Evolutionary conservation across 1,140 invertebrate genomes (phyloP).

Genomic region (Theocolax elegans): DNA sequence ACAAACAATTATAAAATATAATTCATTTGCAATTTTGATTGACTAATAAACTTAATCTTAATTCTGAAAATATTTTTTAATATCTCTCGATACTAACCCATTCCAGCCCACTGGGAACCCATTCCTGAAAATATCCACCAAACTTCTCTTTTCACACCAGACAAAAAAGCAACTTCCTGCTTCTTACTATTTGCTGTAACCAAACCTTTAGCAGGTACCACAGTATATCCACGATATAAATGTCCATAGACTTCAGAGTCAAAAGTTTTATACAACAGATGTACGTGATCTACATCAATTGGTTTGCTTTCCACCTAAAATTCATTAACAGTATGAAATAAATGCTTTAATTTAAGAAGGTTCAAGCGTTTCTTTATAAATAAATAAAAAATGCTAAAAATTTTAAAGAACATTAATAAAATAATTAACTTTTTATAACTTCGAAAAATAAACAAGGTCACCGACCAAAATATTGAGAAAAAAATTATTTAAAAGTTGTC

Average conservation of each 20-base stretch:
- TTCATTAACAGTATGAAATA: neutral
- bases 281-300: slow-evolving; percentile 62
- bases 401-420: neutral
- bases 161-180: slow-evolving; percentile 3
- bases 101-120: slow-evolving; percentile 78
- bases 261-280: slow-evolving; percentile 65
- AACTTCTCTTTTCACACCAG: slow-evolving; percentile 17
- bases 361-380: too few relatives aligned
- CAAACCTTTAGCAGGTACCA: slow-evolving; percentile 37
- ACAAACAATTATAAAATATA: too few relatives aligned
- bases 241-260: slow-evolving; percentile 58
- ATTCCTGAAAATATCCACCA: slow-evolving; percentile 80
- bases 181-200: neutral
- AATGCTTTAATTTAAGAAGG: neutral
- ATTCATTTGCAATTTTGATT: too few relatives aligned
- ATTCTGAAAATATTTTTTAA: too few relatives aligned
- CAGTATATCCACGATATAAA: slow-evolving; percentile 66
- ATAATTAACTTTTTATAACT: too few relatives aligned
- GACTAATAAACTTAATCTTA: too few relatives aligned
- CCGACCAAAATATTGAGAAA: too few relatives aligned
- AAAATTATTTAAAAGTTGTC: too few relatives aligned
- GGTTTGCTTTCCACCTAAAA: slow-evolving; percentile 42
- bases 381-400: too few relatives aligned
- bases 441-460: too few relatives aligned
- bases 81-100: slow-evolving; percentile 70